A percentile compares a stretch with the other conserved stretches of the same genome.
Conservation (phyloP, 1,140 invertebrate genomes). For the Vollenhovia emeryi region DNA sequence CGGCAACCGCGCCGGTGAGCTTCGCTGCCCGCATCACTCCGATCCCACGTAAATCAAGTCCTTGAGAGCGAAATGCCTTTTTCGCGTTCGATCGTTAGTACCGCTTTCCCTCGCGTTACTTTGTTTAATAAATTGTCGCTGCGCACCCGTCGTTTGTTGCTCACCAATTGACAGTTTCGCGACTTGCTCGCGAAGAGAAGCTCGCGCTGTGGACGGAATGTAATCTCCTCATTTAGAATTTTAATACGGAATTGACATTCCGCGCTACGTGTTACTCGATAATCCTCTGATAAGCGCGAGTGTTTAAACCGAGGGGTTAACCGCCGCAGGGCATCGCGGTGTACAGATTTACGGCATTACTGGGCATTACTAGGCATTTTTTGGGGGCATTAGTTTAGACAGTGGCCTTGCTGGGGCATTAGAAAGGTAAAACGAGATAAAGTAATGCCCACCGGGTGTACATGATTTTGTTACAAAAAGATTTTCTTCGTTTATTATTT, state of each 20-base stretch:
- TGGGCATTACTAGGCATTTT: too few relatives aligned
- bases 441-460: too few relatives aligned
- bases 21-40: conserved; percentile 45
- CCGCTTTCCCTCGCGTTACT: background rate
- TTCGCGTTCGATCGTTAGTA: conserved; percentile 29
- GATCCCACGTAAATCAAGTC: conserved; percentile 56
- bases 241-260: background rate
- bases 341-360: too few relatives aligned
- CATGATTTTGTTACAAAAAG: background rate
- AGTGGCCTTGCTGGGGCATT: too few relatives aligned
- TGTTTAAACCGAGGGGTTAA: too few relatives aligned
- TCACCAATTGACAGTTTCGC: background rate
- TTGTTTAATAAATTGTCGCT: background rate
- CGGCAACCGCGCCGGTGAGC: conserved; percentile 16
- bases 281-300: background rate
- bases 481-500: background rate
- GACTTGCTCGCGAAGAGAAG: background rate
- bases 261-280: background rate
- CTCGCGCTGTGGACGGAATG: background rate
- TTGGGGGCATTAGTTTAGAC: too few relatives aligned
- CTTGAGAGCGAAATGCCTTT: conserved; percentile 11
- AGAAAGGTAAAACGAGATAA: too few relatives aligned
- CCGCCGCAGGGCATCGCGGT: too few relatives aligned
- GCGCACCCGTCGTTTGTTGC: background rate
- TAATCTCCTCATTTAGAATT: background rate